Conservation (phyloP, 2,797 vertebrate species). For the Platalea minor region DNA sequence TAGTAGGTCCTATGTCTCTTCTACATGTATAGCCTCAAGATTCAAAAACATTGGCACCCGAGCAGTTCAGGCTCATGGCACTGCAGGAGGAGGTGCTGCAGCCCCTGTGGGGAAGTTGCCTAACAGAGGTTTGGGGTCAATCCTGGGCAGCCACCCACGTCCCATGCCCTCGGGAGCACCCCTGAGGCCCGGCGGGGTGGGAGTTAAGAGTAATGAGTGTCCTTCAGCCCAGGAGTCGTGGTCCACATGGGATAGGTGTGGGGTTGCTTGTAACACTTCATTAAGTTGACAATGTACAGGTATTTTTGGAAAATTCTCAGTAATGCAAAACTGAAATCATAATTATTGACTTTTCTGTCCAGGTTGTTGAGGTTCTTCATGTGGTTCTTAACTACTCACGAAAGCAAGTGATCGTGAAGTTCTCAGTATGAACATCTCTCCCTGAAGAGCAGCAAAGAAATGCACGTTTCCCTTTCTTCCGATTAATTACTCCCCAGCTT, state of each 20-base stretch:
- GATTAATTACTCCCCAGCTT: not conserved
- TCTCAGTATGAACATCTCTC: not conserved
- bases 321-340: not conserved
- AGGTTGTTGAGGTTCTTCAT: not conserved
- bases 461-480: not conserved
- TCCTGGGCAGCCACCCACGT: not conserved
- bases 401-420: not conserved
- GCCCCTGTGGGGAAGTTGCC: not conserved
- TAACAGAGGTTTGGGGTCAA: not conserved
- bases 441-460: not conserved
- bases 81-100: not conserved
- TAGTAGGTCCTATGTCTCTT: not conserved
- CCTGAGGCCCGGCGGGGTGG: not conserved
- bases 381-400: not conserved
- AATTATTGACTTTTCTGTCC: not conserved
- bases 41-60: accelerated
- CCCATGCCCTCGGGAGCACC: accelerated
- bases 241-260: accelerated
- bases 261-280: accelerated
- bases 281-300: not conserved
- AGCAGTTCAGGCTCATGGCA: not conserved
- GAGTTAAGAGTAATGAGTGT: not conserved
- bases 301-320: not conserved
- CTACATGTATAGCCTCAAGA: accelerated
- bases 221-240: not conserved